A percentile compares a stretch with the other conserved stretches of the same genome.
Evolutionary conservation across 2,797 vertebrate species (phyloP).

Genomic region (Streptopelia turtur): DNA sequence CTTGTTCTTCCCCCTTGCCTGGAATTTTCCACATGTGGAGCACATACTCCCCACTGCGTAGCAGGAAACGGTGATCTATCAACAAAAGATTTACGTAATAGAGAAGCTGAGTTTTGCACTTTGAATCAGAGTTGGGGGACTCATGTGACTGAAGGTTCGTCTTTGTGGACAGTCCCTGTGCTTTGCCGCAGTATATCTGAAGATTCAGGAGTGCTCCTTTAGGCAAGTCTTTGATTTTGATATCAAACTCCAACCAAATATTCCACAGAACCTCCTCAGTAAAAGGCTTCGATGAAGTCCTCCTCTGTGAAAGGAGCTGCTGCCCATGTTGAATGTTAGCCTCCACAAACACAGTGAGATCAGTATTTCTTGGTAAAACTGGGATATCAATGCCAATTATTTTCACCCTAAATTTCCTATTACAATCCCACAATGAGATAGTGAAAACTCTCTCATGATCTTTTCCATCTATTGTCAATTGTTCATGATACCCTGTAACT

Average conservation of each 20-base stretch:
- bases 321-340: constrained; percentile 97
- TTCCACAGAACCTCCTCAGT: constrained; percentile 97
- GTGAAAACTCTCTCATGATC: constrained; percentile 96
- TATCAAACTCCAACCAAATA: constrained; percentile 94
- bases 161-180: constrained; percentile 81
- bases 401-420: constrained; percentile 94
- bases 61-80: constrained; percentile 94
- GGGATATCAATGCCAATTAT: constrained; percentile 95
- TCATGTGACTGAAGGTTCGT: constrained; percentile 78
- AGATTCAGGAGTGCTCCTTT: constrained; percentile 94
- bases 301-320: constrained; percentile 92
- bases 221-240: constrained; percentile 95
- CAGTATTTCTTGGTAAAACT: constrained; percentile 87
- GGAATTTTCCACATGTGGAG: constrained; percentile 99
- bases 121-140: constrained; percentile 78
- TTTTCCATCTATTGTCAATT: constrained; percentile 93
- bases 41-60: constrained; percentile 94
- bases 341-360: constrained; percentile 92
- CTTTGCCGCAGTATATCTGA: constrained; percentile 92
- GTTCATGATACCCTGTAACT: constrained; percentile 93
- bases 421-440: constrained; percentile 97
- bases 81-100: constrained; percentile 97
- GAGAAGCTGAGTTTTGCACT: constrained; percentile 90
- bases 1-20: constrained; percentile 93
- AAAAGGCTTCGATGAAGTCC: constrained; percentile 90